A percentile compares a stretch with the other conserved stretches of the same genome.
Evolutionary conservation across 37 sponge, comb jelly and placozoan species (phyloP).

Genomic region (Ianthella basta): DNA sequence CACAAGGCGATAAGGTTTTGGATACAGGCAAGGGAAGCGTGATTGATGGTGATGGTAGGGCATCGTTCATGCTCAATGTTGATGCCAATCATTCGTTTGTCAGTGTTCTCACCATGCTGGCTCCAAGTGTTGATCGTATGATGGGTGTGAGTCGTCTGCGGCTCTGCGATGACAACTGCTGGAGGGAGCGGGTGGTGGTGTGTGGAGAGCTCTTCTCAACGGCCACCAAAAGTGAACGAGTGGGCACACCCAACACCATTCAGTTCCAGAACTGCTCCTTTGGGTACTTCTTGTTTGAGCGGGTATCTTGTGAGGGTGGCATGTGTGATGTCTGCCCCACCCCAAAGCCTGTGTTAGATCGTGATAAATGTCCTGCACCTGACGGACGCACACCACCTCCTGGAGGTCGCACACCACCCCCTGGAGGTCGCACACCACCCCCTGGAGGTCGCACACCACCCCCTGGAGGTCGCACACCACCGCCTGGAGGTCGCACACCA

Average conservation of each 20-base stretch:
- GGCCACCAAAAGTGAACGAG: slow-evolving; percentile 28
- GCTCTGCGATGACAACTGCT: slow-evolving; percentile 33
- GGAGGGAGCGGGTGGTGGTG: slow-evolving; percentile 41
- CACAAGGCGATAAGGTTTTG: slow-evolving; percentile 20
- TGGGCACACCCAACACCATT: slow-evolving; percentile 27
- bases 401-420: too few relatives aligned
- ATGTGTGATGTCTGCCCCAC: neutral
- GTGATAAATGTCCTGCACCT: too few relatives aligned
- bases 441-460: too few relatives aligned
- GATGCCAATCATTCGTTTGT: slow-evolving; percentile 31
- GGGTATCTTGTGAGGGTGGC: neutral
- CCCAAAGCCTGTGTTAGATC: too few relatives aligned
- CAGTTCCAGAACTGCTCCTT: slow-evolving; percentile 57
- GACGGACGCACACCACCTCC: too few relatives aligned
- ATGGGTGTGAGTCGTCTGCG: slow-evolving; percentile 54
- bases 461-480: too few relatives aligned
- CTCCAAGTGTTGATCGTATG: slow-evolving; percentile 41
- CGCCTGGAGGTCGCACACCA: too few relatives aligned
- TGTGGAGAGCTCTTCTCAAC: slow-evolving; percentile 61
- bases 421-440: too few relatives aligned
- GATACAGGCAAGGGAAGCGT: slow-evolving; percentile 24
- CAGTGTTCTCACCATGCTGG: slow-evolving; percentile 41
- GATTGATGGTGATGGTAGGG: slow-evolving; percentile 22
- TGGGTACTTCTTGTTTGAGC: slow-evolving; percentile 56
- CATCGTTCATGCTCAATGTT: neutral